Conservation (phyloP, 2,113 vertebrate genomes). For the Cryptomyrus ogoouensis region DNA sequence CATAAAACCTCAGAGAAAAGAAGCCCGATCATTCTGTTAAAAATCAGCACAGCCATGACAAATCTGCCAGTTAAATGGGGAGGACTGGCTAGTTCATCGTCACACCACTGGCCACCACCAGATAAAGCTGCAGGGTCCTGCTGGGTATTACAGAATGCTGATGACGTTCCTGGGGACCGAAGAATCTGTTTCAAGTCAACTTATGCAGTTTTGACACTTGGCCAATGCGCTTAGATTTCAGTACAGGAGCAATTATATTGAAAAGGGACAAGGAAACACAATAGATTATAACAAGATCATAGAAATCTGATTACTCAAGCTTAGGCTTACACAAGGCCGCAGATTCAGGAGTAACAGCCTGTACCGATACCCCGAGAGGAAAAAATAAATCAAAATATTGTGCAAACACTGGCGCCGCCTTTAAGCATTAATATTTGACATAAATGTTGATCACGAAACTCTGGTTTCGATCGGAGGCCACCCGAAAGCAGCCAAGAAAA, state of each 20-base stretch:
- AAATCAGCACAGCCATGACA: background rate
- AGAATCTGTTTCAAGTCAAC: constrained; percentile 54
- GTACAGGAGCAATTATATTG: constrained; percentile 43
- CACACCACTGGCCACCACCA: constrained; percentile 60
- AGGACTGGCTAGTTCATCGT: constrained; percentile 43
- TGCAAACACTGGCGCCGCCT: background rate
- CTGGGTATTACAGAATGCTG: constrained; percentile 46
- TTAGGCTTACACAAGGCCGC: background rate
- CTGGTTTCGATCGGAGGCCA: background rate
- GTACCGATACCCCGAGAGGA: background rate
- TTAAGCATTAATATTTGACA: constrained; percentile 16
- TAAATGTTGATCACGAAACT: background rate
- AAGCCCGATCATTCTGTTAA: background rate
- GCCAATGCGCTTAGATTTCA: constrained; percentile 53
- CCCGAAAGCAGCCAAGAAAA: constrained; percentile 3
- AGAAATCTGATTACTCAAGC: background rate
- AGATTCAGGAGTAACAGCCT: background rate
- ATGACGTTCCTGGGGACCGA: constrained; percentile 56
- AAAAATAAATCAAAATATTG: constrained; percentile 1
- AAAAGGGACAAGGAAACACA: constrained; percentile 11
- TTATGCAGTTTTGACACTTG: constrained; percentile 55
- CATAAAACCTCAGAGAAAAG: background rate
- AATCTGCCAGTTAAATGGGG: constrained; percentile 28
- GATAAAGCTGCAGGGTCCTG: constrained; percentile 50
- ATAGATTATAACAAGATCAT: constrained; percentile 1